These are phyloP conservation scores for Apeltes quadracus DNA, from an alignment of 2,113 vertebrate genomes.

Conservation along the genomic window DNA sequence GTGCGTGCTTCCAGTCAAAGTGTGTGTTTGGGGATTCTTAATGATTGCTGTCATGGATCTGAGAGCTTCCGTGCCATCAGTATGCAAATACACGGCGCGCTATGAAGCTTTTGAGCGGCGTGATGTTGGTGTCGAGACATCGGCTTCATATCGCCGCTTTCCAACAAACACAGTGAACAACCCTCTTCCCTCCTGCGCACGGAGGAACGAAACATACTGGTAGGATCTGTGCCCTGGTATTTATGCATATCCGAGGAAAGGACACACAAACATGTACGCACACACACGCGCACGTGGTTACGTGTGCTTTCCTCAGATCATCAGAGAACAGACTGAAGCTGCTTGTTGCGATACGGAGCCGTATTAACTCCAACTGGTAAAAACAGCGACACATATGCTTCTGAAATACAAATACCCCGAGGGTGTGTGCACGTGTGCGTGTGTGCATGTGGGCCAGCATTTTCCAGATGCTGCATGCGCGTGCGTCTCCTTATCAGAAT, in stretches of 20 bases:
- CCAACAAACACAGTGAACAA: slow-evolving; percentile 36
- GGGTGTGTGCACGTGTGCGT: slow-evolving; percentile 38
- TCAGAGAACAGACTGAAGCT: slow-evolving; percentile 60
- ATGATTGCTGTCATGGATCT: slow-evolving; percentile 21
- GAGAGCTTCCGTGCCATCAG: slow-evolving; percentile 23
- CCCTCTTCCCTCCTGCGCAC: slow-evolving; percentile 19
- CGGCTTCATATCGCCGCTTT: slow-evolving; percentile 24
- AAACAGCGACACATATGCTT: slow-evolving; percentile 57
- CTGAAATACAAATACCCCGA: slow-evolving; percentile 60
- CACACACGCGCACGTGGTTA: slow-evolving; percentile 41
- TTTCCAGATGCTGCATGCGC: slow-evolving; percentile 28
- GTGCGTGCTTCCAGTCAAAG: slow-evolving; percentile 21
- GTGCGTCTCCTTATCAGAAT: slow-evolving; percentile 16
- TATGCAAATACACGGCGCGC: slow-evolving; percentile 33
- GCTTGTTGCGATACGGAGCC: slow-evolving; percentile 63
- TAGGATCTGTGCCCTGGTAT: slow-evolving; percentile 19
- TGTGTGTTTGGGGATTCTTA: slow-evolving; percentile 26
- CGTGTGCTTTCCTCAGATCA: slow-evolving; percentile 59
- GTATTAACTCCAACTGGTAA: slow-evolving; percentile 64
- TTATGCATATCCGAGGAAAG: slow-evolving; percentile 34
- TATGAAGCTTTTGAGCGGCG: slow-evolving; percentile 22
- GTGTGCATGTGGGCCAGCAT: slow-evolving; percentile 27
- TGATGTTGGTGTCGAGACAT: slow-evolving; percentile 29
- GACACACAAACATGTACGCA: not conserved
- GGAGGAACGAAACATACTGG: slow-evolving; percentile 22